phyloP scores from a whole-genome alignment of 2,888 invertebrate genomes.

The Drosophila rubida region DNA sequence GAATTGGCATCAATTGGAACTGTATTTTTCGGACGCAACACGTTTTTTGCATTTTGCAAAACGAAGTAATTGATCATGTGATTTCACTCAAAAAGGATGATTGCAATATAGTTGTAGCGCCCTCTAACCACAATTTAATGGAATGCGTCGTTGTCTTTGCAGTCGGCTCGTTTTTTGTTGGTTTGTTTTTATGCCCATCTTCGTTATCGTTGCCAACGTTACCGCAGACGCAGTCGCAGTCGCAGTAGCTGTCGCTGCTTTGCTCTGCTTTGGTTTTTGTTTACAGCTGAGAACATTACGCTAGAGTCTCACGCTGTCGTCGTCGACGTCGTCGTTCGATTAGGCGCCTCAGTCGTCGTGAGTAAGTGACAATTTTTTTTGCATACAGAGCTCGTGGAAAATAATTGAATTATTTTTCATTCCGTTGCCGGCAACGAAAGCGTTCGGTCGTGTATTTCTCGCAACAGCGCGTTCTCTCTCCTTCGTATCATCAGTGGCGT shows the following conservation, averaged over 20 bases:
- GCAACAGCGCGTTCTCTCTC: neutral
- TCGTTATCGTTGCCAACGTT: slow-evolving; percentile 51
- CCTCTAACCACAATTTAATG: slow-evolving; percentile 2
- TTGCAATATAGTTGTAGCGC: slow-evolving; percentile 1
- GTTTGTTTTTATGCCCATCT: slow-evolving; percentile 55
- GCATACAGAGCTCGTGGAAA: slow-evolving; percentile 63
- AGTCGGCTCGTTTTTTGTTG: slow-evolving; percentile 4
- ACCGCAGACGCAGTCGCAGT: slow-evolving; percentile 34
- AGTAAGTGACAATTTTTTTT: slow-evolving; percentile 51
- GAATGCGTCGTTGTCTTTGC: slow-evolving; percentile 8
- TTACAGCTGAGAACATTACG: slow-evolving; percentile 48
- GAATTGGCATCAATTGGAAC: slow-evolving; percentile 71
- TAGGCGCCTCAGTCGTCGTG: slow-evolving; percentile 48
- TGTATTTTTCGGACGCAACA: slow-evolving; percentile 25
- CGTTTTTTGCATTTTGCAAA: slow-evolving; percentile 22
- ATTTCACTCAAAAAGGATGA: slow-evolving; percentile 26
- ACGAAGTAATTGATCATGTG: slow-evolving; percentile 51
- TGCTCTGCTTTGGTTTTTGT: slow-evolving; percentile 52
- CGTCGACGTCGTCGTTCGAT: slow-evolving; percentile 24
- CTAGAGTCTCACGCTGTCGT: slow-evolving; percentile 10
- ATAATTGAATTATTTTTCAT: slow-evolving; percentile 80
- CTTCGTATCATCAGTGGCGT: slow-evolving; percentile 29
- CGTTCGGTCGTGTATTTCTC: slow-evolving; percentile 63
- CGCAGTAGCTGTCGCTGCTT: slow-evolving; percentile 27
- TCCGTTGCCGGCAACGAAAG: slow-evolving; percentile 75